Percentiles rank a stretch among this genome's conserved stretches.
Conservation (phyloP, 2,113 vertebrate species). For the Dromiciops gliroides region DNA sequence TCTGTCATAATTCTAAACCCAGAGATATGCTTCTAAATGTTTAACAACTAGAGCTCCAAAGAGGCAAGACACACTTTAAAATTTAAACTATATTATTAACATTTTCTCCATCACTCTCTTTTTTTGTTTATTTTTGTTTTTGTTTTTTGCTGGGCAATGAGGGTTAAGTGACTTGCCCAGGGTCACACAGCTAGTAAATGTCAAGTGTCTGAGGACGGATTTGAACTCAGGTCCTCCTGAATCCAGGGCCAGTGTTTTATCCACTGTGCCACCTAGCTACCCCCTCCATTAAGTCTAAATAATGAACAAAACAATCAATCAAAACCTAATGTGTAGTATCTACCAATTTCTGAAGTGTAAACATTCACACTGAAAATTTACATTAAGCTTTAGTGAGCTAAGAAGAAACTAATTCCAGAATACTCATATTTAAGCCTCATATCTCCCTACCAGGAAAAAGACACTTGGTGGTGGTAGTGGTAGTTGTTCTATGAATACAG, state of each 20-base stretch:
- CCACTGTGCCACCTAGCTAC: too few relatives aligned
- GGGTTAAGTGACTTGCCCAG: too few relatives aligned
- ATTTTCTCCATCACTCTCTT: not conserved
- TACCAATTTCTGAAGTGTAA: not conserved
- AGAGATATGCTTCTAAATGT: not conserved
- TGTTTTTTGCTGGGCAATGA: too few relatives aligned
- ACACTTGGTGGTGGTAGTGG: not conserved
- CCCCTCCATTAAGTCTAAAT: not conserved
- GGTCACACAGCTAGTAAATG: too few relatives aligned
- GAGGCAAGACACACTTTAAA: not conserved
- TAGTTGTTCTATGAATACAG: not conserved
- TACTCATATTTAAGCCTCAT: not conserved
- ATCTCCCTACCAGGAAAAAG: not conserved
- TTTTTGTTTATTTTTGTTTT: too few relatives aligned
- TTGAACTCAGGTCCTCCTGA: too few relatives aligned
- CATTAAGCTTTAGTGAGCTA: not conserved
- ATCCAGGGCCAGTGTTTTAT: too few relatives aligned
- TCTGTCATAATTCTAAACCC: not conserved
- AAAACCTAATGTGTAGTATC: not conserved
- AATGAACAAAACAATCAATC: not conserved
- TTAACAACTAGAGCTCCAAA: not conserved
- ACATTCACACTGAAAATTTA: not conserved
- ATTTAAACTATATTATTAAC: not conserved
- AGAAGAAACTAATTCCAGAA: not conserved
- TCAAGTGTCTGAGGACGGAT: too few relatives aligned